Evolutionary conservation across 1,140 invertebrate species (phyloP), one percentile per base, ranked within the genome.

Genomic region (Rhyacophila brunnea): DNA sequence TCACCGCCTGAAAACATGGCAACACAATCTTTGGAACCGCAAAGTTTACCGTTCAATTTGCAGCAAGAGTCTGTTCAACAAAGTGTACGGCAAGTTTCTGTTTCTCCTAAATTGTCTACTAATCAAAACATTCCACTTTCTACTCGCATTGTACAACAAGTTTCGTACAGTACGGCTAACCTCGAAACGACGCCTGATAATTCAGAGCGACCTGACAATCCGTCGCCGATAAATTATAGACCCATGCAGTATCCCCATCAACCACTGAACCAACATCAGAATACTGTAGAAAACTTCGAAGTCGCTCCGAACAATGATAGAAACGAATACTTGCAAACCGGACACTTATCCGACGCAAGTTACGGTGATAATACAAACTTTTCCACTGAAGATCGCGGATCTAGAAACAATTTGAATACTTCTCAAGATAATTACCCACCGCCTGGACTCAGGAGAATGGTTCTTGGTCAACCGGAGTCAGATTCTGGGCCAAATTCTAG

Each of bases 261-360:
- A 14, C 32, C 74, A 19, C 44, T 59, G 11, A 32, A 18, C 28
- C 23, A 53, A 19, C 53, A 55, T 42, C 60, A 61, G 45, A 62
- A 50, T 45, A 60, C 72, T 38, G 70, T 78, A 48, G 82, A 83
- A 46, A 84, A 84, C 66, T 74, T 80, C 58, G 82, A 84, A 73
- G 70, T 83, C 40, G 83, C 81, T 3, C 81, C 85, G 0, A 81
- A 81, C 55, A 85, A 83, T 71, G 85, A 87, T 66, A 75, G 87
- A 57, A 87, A 87, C 66, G 84, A 88, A 68, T 88, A 88, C 71
- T 70, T 88, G 52, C 86, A 88, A 72, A 88, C 86, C 6, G 86
- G 85, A 7, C 86, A 87, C 64, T 70, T 88, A 13, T 85, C 84
- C 1, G 82, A 83, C 65, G 76, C 75, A 2, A 78, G 80, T 67